Conservation (phyloP, 2,888 invertebrate species). For the Phaonia tiefii region DNA sequence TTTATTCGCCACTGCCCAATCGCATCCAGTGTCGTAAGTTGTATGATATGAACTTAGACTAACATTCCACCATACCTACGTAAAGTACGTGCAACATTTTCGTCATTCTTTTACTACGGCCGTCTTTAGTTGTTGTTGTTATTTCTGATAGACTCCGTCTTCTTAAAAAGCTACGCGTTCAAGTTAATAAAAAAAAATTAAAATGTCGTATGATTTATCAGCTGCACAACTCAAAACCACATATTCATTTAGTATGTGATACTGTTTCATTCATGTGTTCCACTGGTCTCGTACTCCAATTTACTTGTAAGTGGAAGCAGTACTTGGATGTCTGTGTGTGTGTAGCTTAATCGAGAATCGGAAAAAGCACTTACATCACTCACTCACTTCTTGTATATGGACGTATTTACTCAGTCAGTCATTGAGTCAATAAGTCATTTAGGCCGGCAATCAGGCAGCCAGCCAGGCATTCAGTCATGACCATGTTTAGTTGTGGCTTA, state of each 20-base stretch:
- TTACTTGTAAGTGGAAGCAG: too few species aligned
- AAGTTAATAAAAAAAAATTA: constrained; percentile 6
- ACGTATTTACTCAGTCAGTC: constrained; percentile 51
- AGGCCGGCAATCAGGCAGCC: too few species aligned
- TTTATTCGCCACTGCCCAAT: too few species aligned
- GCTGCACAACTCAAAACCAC: not conserved
- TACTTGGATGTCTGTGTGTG: too few species aligned
- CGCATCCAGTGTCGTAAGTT: too few species aligned
- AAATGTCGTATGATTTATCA: constrained; percentile 36
- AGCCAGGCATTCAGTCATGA: constrained; percentile 59
- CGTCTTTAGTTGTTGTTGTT: constrained; percentile 8
- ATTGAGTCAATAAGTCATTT: constrained; percentile 42
- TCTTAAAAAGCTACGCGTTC: constrained; percentile 16
- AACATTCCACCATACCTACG: constrained; percentile 5
- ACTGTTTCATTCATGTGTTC: constrained; percentile 36
- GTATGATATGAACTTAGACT: too few species aligned
- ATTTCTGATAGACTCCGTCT: constrained; percentile 16
- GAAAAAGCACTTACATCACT: constrained; percentile 27
- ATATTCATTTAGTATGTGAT: not conserved
- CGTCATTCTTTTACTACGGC: constrained; percentile 11
- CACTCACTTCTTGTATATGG: constrained; percentile 28
- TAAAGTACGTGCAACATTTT: constrained; percentile 20
- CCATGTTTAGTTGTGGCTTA: constrained; percentile 60
- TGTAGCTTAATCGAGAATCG: too few species aligned
- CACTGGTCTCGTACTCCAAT: not conserved